Conservation (phyloP, 35 echinoderm and acorn worm genomes). For the Acanthaster planci region DNA sequence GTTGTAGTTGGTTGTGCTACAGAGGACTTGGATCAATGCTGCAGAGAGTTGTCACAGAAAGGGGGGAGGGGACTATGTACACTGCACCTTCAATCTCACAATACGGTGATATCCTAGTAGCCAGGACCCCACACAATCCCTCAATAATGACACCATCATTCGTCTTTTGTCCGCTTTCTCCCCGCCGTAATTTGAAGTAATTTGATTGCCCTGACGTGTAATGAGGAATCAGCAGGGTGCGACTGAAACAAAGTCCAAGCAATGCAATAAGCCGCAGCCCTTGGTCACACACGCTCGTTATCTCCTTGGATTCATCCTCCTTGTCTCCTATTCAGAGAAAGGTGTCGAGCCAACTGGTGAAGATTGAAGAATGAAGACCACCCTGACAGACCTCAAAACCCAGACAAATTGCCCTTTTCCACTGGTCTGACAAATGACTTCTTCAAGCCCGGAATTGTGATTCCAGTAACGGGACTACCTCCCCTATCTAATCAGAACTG, state of each 20-base stretch:
- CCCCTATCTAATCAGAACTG: too few species aligned
- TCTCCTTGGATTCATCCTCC: neutral
- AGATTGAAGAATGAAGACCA: neutral
- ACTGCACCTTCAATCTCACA: neutral
- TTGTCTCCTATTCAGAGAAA: too few species aligned
- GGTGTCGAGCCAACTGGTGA: neutral
- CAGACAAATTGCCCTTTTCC: neutral
- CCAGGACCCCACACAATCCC: neutral
- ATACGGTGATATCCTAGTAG: neutral
- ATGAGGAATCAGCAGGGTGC: neutral
- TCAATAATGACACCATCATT: neutral
- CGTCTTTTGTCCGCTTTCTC: neutral
- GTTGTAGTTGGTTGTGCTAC: too few species aligned
- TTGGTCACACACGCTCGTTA: constrained; percentile 1
- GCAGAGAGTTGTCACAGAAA: too few species aligned
- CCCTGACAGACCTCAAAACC: neutral
- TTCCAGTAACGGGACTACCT: too few species aligned
- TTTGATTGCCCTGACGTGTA: neutral
- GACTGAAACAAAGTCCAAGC: neutral
- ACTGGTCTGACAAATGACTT: neutral
- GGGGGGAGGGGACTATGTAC: too few species aligned
- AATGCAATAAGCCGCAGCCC: neutral
- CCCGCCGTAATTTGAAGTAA: constrained; percentile 26
- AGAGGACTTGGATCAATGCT: too few species aligned
- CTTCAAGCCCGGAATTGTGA: neutral